Conservation (phyloP, 2,797 vertebrate genomes). For the Benthosema pterotum region DNA sequence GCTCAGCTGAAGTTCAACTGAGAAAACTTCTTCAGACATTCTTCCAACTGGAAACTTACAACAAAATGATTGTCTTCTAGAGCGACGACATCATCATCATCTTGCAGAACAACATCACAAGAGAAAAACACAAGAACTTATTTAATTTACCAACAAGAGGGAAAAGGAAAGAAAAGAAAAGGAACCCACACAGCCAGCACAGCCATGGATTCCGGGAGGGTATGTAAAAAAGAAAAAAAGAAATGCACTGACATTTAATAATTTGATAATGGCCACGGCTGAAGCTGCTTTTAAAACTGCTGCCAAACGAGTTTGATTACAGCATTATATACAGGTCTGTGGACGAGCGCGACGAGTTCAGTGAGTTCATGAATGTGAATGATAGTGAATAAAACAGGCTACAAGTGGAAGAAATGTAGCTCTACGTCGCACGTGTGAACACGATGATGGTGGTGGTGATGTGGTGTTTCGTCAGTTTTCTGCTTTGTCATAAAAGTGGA, state of each 20-base stretch:
- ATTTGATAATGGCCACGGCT: too few relatives aligned
- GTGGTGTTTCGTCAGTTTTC: not conserved
- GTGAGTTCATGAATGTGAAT: not conserved
- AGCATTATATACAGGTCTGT: not conserved
- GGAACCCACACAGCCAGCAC: not conserved
- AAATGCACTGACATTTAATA: not conserved
- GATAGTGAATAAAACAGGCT: not conserved
- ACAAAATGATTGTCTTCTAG: slow-evolving; percentile 25
- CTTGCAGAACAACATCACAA: not conserved
- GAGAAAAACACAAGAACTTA: slow-evolving; percentile 6
- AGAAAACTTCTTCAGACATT: not conserved
- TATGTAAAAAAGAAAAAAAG: too few relatives aligned
- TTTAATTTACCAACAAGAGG: slow-evolving; percentile 16
- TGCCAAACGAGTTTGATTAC: slow-evolving; percentile 18
- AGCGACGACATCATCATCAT: not conserved
- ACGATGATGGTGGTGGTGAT: not conserved
- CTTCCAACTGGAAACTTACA: not conserved
- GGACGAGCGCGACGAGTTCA: slow-evolving; percentile 24
- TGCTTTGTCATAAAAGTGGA: not conserved
- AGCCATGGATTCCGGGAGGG: slow-evolving; percentile 76
- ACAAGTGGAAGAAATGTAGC: not conserved
- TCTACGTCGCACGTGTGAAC: slow-evolving; percentile 18
- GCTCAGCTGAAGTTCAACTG: too few relatives aligned
- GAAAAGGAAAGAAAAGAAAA: not conserved
- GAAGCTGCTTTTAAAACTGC: not conserved